Percentiles rank a stretch among this genome's conserved stretches.
Evolutionary conservation across 2,797 vertebrate species (phyloP).

Genomic region (Hapalemur alaotrensis): DNA sequence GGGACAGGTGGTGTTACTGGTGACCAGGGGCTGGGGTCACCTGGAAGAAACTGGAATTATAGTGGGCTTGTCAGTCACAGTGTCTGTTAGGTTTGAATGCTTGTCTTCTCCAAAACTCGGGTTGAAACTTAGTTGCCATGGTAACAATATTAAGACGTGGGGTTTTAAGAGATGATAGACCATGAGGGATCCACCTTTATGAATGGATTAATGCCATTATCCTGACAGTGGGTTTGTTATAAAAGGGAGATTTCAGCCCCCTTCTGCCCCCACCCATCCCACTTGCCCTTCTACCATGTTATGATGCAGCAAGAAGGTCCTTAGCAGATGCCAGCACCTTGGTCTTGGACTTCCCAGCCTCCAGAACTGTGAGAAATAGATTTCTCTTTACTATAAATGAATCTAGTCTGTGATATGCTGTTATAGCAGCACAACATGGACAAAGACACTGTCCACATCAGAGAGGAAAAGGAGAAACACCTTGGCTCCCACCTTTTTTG

Average conservation of each 20-base stretch:
- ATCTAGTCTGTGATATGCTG: not conserved
- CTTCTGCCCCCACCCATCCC: rapidly evolving
- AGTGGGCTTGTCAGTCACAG: not conserved
- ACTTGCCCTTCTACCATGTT: not conserved
- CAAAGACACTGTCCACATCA: not conserved
- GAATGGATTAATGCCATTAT: not conserved
- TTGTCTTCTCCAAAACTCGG: not conserved
- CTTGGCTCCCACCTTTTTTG: not conserved
- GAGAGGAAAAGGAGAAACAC: not conserved
- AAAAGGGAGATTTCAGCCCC: not conserved
- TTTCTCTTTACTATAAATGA: not conserved
- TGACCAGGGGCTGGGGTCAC: not conserved
- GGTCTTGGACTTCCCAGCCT: not conserved
- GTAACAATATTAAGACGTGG: not conserved
- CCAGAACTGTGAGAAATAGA: not conserved
- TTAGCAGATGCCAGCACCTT: not conserved
- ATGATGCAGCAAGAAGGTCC: not conserved
- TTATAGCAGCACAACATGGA: not conserved
- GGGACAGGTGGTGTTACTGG: too few relatives aligned
- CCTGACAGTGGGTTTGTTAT: not conserved
- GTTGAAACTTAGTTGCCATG: not conserved
- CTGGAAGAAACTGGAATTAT: not conserved
- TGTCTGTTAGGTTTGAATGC: not conserved
- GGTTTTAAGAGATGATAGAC: not conserved
- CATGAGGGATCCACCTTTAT: not conserved